A percentile compares a stretch with the other conserved stretches of the same genome.
Evolutionary conservation across 2,113 vertebrate genomes (phyloP).

Genomic region (Cyanoliseus patagonus): DNA sequence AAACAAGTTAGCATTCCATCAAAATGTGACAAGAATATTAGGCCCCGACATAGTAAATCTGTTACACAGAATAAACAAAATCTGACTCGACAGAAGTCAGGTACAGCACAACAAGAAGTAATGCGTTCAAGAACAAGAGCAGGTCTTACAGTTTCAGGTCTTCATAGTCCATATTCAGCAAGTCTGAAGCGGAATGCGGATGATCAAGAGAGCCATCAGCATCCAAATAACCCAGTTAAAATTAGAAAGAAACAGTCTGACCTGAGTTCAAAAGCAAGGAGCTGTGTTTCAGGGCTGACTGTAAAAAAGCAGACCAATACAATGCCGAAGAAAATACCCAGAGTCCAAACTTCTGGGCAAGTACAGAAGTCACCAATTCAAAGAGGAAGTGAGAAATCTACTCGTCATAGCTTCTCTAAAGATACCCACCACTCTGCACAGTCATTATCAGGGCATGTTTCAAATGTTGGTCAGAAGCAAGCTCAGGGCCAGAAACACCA

Average conservation of each 20-base stretch:
- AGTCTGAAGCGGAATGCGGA: slow-evolving; percentile 78
- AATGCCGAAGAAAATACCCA: slow-evolving; percentile 61
- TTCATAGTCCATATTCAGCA: slow-evolving; percentile 59
- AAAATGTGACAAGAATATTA: slow-evolving; percentile 66
- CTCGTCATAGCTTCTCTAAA: slow-evolving; percentile 63
- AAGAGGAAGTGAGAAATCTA: slow-evolving; percentile 64
- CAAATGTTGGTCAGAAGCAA: slow-evolving; percentile 72
- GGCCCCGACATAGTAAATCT: slow-evolving; percentile 59
- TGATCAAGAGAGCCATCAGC: slow-evolving; percentile 71
- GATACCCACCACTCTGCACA: slow-evolving; percentile 40
- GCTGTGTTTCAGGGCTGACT: slow-evolving; percentile 36
- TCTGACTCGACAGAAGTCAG: slow-evolving; percentile 42
- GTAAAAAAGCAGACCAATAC: slow-evolving; percentile 68
- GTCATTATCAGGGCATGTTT: slow-evolving; percentile 48
- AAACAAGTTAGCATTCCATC: slow-evolving; percentile 39
- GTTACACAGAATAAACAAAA: slow-evolving; percentile 61
- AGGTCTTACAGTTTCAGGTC: slow-evolving; percentile 55
- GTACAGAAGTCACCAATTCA: slow-evolving; percentile 54
- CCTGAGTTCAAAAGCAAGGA: slow-evolving; percentile 64
- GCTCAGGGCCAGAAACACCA: slow-evolving; percentile 60
- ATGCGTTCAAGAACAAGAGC: slow-evolving; percentile 70
- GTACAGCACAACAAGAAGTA: slow-evolving; percentile 41
- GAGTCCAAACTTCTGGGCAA: slow-evolving; percentile 50
- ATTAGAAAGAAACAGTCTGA: slow-evolving; percentile 80
- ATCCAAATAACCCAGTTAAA: slow-evolving; percentile 77